phyloP scores from a whole-genome alignment of 2,797 vertebrate genomes.

The Smutsia temminckii region DNA sequence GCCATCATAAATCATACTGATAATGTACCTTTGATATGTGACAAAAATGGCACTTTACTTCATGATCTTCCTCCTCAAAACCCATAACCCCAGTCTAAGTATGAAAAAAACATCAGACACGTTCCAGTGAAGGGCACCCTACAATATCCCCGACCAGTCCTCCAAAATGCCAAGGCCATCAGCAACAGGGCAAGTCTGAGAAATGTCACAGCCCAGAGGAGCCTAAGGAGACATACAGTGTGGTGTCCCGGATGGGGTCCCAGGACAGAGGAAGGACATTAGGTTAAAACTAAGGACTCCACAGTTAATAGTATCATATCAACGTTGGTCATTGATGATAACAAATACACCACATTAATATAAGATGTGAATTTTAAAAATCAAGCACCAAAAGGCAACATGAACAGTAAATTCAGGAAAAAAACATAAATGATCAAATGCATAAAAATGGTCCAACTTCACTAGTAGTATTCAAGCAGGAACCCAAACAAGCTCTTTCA shows the following conservation, averaged over 20 bases:
- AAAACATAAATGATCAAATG: not conserved
- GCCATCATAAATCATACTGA: not conserved
- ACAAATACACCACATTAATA: not conserved
- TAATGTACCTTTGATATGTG: rapidly evolving
- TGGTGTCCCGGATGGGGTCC: not conserved
- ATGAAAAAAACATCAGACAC: not conserved
- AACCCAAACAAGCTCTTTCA: not conserved
- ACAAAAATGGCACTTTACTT: not conserved
- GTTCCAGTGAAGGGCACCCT: not conserved
- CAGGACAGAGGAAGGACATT: too few species aligned
- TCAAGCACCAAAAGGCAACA: not conserved
- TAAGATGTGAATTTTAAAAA: not conserved
- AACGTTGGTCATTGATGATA: not conserved
- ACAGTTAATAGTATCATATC: not conserved
- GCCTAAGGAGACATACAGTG: rapidly evolving
- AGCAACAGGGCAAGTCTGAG: not conserved
- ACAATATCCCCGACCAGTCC: rapidly evolving
- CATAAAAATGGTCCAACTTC: not conserved
- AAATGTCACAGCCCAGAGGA: not conserved
- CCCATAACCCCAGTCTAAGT: not conserved
- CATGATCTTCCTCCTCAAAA: not conserved
- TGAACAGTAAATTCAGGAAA: not conserved
- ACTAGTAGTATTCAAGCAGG: not conserved
- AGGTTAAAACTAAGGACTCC: not conserved
- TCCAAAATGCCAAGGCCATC: not conserved